Base-by-base conservation (phyloP, 2,888 invertebrate species). In the Drosophila borborema region DNA sequence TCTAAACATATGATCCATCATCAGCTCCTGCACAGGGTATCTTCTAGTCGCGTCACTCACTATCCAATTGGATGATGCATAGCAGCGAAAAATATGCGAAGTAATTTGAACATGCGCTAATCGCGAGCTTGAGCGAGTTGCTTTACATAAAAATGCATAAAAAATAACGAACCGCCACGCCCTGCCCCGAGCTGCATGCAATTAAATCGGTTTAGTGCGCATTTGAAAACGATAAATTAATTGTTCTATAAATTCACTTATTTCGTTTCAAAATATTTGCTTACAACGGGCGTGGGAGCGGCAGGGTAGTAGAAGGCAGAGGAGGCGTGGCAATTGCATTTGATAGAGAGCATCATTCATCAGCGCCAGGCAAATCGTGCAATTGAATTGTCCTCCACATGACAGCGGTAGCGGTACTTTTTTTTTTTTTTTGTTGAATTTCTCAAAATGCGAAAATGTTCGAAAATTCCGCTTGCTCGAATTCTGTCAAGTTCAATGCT, bases 191-290 rank as follows among this genome's bases (percentile, higher is more conserved):
- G 34, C 23, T 43, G 67, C 14, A 38, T 59, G 71, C 53, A 78
- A 78, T 78, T 78, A 71, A 77, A 77, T 74, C 64, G 68, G 45
- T 54, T 78, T 60, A 78, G 68, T 78, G 77, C 78, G 78, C 77
- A 78, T 78, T 78, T 74, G 61, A 74, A 65, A 78, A 36, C 68
- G 65, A 68, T 67, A 65, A 74, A 74, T 64, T 55, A 74, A 70
- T 40, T 61, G 75, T 64, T 72, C 75, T 71, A 76, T 62, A 72
- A 72, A 75, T 72, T 68, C 49, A 51, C 28, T 58, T 62, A 65
- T 65, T 72, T 61, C 63, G 41, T 63, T 59, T 70, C 61, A 64
- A 64, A 54, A 72, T 28, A 75, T 64, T 64, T 67, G 49, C 62
- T 48, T 55, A 28, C 62, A 63, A 53, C 40, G 64, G 51, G 31